Conservation (phyloP, 2,113 vertebrate species). For the Haemorhous mexicanus region DNA sequence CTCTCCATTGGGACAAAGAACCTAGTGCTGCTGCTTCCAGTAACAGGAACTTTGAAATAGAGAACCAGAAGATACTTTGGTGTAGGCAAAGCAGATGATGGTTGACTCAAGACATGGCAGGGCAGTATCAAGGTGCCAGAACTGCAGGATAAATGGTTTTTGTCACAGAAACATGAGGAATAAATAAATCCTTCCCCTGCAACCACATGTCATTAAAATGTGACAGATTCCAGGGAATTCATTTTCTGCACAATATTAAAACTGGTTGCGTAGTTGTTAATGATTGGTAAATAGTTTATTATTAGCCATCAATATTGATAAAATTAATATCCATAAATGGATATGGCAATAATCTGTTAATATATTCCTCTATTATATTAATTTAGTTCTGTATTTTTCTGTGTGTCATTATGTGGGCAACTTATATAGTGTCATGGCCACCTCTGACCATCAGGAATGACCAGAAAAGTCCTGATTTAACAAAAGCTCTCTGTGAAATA, state of each 20-base stretch:
- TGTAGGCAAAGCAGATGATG: neutral
- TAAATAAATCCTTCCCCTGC: neutral
- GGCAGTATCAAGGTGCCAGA: neutral
- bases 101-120: neutral
- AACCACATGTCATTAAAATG: fast-evolving
- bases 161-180: neutral
- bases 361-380: neutral
- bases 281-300: neutral
- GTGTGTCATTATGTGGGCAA: neutral
- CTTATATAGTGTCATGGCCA: neutral
- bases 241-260: neutral
- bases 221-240: neutral
- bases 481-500: neutral
- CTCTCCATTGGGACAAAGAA: neutral
- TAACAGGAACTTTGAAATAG: neutral
- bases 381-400: neutral
- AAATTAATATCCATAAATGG: neutral
- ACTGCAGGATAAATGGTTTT: neutral
- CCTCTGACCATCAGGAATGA: neutral
- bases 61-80: neutral
- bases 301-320: neutral
- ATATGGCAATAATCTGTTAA: neutral
- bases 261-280: neutral
- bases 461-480: neutral
- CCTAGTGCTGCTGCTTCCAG: neutral